Evolutionary conservation across 2,888 invertebrate species (phyloP), one percentile per base, ranked within the genome.

Genomic region (Xanthorhoe designata): DNA sequence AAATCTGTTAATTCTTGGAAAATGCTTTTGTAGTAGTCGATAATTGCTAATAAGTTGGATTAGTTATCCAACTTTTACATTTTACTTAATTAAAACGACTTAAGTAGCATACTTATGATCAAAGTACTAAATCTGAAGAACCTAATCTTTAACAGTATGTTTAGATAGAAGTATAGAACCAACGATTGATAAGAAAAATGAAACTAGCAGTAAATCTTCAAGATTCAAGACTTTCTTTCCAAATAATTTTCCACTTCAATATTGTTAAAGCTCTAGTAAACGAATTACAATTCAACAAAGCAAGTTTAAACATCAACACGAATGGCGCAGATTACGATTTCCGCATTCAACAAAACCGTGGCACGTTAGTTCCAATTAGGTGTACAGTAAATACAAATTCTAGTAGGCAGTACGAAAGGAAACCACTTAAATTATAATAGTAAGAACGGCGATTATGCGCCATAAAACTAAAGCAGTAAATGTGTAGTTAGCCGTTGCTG

Each of bases 361-460:
- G 18, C 13, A 24, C 32, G 24, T 32, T 2, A 35, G 32, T 42
- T 17, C 38, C 38, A 38, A 59, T 51, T 51, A 51, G 10, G 19
- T 24, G 19, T 50, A 62, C 59, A 62, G 66, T 62, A 67, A 64
- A 64, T 60, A 67, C 63, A 60, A 63, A 64, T 58, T 69, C 66
- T 42, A 51, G 60, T 56, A 50, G 64, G 82, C 75, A 77, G 85
- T 82, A 75, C 85, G 87, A 86, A 90, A 88, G 87, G 88, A 83
- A 87, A 86, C 87, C 87, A 91, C 87, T 92, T 90, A 90, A 86
- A 89, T 85, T 92, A 90, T 93, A 92, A 91, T 92, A 92, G 91
- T 89, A 84, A 81, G 64, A 64, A 52, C 58, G 10, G 87, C 90
- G 87, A 93, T 93, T 93, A 92, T 88, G 87, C 69, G 77, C 81